Evolutionary conservation across 2,113 vertebrate species (phyloP), one percentile per base, ranked within the genome.

Genomic region (Carollia perspicillata): DNA sequence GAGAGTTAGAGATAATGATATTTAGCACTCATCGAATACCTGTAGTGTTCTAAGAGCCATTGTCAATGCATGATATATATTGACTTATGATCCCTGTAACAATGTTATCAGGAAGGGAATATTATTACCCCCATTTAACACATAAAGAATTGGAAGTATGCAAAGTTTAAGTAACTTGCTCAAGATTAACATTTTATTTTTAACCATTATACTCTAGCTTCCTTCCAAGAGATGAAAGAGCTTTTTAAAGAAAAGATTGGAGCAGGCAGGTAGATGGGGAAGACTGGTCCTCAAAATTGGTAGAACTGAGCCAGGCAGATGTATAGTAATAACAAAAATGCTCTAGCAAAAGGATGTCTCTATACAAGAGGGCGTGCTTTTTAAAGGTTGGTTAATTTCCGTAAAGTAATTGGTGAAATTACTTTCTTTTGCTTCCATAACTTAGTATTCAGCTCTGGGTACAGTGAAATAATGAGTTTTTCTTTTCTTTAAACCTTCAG

Each of bases 101-200:
- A 85, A 33, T 7, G 16, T 44, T 66, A 4, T 68, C 13, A 72
- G 26, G 35, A 93, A 95, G 72, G 53, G 22, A 65, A 28, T 60
- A 81, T 47, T 78, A 88, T 89, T 20, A 78, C 74, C 44, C 5
- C 10, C 13, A 90, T 53, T 94, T 95, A 81, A 16, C 6, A 93
- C 60, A 53, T 75, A 6, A 91, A 13, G 26, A 90, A 35, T 10
- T 28, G 12, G 75, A 81, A 44, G 11, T 18, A 78, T 7, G 77
- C 26, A 85, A 89, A 85, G 14, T 66, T 94, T 89, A 63, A 89
- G 79, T 89, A 91, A 71, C 93, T 90, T 93, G n/a, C 26, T 84
- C 23, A 77, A 85, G 53, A 60, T 60, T 40, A 85, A 37, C 42
- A 5, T 93, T 81, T 37, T 77, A 47, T 77, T 53, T 74, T 33